Conservation (phyloP, 2,113 vertebrate genomes). For the Haplochromis vanheusdeni region DNA sequence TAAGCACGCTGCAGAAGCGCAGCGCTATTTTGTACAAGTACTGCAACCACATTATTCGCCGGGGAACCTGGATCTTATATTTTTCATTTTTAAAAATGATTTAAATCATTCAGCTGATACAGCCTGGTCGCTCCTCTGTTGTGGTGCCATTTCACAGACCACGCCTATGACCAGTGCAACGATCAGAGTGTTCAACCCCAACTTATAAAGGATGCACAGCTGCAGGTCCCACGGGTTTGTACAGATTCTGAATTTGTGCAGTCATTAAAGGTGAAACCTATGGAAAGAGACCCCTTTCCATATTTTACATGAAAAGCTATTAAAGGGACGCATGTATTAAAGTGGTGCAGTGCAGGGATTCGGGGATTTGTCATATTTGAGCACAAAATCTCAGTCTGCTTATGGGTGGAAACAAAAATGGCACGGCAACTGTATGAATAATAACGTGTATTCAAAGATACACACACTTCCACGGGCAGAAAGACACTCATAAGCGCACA, state of each 20-base stretch:
- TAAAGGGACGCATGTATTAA: slow-evolving; percentile 39
- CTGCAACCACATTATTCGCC: background rate
- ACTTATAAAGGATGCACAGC: background rate
- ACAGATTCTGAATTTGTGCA: background rate
- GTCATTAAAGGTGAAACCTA: background rate
- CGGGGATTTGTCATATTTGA: background rate
- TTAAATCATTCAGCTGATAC: background rate
- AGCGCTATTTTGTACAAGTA: background rate
- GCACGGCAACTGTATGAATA: background rate
- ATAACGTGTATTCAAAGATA: background rate
- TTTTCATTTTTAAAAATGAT: background rate
- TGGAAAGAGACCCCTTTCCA: background rate
- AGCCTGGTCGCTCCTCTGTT: background rate
- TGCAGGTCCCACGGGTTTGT: background rate
- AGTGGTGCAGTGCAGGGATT: slow-evolving; percentile 39
- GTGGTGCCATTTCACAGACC: background rate
- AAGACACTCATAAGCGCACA: background rate
- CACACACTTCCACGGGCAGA: background rate
- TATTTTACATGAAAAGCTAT: slow-evolving; percentile 32
- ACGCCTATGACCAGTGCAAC: background rate
- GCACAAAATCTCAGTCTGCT: background rate
- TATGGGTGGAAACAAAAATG: slow-evolving; percentile 24
- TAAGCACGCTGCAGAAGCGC: background rate
- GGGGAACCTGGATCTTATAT: background rate
- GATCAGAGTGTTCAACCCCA: background rate